Base-by-base conservation (phyloP, 1,140 invertebrate species). In the Drosophila santomea region DNA sequence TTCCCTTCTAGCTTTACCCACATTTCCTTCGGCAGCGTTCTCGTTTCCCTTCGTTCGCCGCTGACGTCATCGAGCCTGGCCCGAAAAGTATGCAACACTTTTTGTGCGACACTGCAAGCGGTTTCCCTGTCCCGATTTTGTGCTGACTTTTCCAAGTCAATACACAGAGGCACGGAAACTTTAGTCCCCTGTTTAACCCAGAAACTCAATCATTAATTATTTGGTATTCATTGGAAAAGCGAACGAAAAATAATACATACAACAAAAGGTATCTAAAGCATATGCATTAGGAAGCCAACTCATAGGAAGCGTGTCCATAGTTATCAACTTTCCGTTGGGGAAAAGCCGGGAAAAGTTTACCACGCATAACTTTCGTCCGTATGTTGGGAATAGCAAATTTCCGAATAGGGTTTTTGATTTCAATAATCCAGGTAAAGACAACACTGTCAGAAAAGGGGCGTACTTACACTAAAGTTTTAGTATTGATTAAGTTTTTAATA, bases 81-180 rank as follows among this genome's bases (percentile, higher is more conserved):
- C 80, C 66, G 57, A 75, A 75, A 84, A 84, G 80, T 66, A 80
- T 84, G 81, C 81, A 85, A 78, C 78, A 69, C 60, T 69, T 85
- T 85, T 80, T 78, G 47, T 77, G 32, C 35, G 20, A 12, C 3
- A 5, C 35, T 56, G 67, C 67, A 38, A 50, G 25, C 17, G 25
- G n/a, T 17, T 15, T 28, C 62, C 44, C 20, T 59, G 54, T 11
- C 59, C 44, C 39, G 41, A 60, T 25, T 63, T n/a, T 20, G 15
- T 12, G 43, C 15, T 14, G 43, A 64, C 63, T 64, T 66, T 48
- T 32, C 35, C 63, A 39, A 66, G 43, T 39, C 2, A 47, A 66
- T 47, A 28, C 38, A 38, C 15, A 59, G 23, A 35, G 20, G 17
- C 28, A 38, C 20, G 32, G 50, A 64, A 66, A 64, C 32, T 66